phyloP scores from a whole-genome alignment of 2,888 invertebrate species.

The Holacanthella duospinosa region DNA sequence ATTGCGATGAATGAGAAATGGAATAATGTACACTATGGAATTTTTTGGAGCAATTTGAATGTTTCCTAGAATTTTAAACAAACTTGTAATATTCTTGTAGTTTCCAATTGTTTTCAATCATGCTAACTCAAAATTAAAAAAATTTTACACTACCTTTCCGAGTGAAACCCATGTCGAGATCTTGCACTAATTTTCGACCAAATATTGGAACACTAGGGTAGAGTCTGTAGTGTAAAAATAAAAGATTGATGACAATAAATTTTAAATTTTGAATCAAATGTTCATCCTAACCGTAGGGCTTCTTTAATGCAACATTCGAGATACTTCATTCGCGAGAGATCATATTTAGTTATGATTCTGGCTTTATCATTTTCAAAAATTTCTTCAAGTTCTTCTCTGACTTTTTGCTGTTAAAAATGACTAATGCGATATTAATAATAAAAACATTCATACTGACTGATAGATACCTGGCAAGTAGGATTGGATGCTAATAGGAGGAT shows the following conservation, averaged over 20 bases:
- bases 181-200: conserved; percentile 39
- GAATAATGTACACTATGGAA: conserved; percentile 9
- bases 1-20: conserved; percentile 15
- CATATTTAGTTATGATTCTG: conserved; percentile 43
- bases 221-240: conserved; percentile 37
- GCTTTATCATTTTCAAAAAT: conserved; percentile 40
- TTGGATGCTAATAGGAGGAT: conserved; percentile 31
- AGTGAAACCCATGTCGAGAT: conserved; percentile 39
- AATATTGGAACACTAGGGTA: conserved; percentile 43
- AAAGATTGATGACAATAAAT: neutral
- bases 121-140: too few relatives aligned
- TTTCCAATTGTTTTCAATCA: too few relatives aligned
- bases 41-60: conserved; percentile 8
- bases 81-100: too few relatives aligned
- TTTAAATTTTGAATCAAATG: neutral
- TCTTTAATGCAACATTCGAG: conserved; percentile 43
- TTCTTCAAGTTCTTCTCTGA: conserved; percentile 1
- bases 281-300: conserved; percentile 32
- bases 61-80: conserved; percentile 3
- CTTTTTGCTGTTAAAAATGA: neutral
- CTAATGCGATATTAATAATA: too few relatives aligned
- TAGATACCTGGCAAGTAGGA: conserved; percentile 28
- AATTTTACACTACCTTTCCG: too few relatives aligned
- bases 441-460: too few relatives aligned
- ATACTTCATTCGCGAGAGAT: conserved; percentile 42